Evolutionary conservation across 2,888 invertebrate species (phyloP).

Genomic region (Drosophila maculinotata): DNA sequence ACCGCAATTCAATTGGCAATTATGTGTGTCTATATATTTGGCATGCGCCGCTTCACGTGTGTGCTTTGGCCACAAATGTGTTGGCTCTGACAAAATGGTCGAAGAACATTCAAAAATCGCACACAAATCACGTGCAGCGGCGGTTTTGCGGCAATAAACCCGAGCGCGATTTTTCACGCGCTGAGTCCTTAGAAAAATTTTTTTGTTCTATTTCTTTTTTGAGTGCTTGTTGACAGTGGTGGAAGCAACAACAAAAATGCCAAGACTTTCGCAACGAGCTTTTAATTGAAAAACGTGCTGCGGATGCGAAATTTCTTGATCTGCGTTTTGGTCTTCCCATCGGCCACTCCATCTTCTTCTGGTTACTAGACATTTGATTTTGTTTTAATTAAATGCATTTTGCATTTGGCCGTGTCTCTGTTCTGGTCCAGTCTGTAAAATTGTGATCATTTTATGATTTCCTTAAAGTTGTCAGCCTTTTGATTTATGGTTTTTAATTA

Average conservation of each 20-base stretch:
- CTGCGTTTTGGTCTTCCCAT: constrained; percentile 14
- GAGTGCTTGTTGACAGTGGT: constrained; percentile 57
- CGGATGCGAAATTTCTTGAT: constrained; percentile 46
- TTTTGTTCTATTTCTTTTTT: constrained; percentile 2
- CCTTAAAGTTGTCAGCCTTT: constrained; percentile 59
- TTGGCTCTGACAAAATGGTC: constrained; percentile 28
- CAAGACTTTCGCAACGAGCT: constrained; percentile 55
- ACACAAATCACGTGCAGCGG: constrained; percentile 69
- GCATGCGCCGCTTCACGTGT: constrained; percentile 3
- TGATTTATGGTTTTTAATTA: constrained; percentile 76
- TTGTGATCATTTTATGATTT: constrained; percentile 39
- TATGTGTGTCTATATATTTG: constrained; percentile 29
- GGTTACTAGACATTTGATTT: constrained; percentile 23
- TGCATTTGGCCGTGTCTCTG: constrained; percentile 30
- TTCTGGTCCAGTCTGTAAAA: not conserved
- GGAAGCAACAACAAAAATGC: constrained; percentile 35
- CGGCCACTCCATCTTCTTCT: not conserved
- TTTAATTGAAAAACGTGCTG: constrained; percentile 84
- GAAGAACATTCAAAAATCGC: constrained; percentile 49
- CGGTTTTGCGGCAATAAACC: constrained; percentile 67
- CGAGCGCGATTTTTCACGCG: constrained; percentile 55
- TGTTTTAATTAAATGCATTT: constrained; percentile 48
- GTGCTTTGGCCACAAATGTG: constrained; percentile 41
- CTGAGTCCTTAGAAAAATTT: not conserved
- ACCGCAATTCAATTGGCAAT: constrained; percentile 66